These are phyloP conservation scores for Acanthurus lineatus DNA, from an alignment of 2,797 vertebrate species.

Conservation along the genomic window DNA sequence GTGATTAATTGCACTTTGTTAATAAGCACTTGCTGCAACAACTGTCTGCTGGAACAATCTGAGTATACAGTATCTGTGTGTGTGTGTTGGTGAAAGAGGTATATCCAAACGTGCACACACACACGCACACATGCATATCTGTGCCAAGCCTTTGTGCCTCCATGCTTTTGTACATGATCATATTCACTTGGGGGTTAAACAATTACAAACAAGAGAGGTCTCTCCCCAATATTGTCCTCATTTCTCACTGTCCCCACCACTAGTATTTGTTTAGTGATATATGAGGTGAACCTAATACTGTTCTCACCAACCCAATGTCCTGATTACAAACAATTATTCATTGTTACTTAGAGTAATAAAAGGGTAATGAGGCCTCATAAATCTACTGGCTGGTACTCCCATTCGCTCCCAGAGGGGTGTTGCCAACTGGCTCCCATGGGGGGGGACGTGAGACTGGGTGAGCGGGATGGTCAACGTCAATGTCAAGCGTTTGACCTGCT, in stretches of 20 bases:
- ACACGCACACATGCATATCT: background rate
- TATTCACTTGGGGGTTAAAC: slow-evolving; percentile 70
- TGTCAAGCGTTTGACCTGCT: slow-evolving; percentile 45
- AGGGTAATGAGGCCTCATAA: slow-evolving; percentile 82
- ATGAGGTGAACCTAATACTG: slow-evolving; percentile 79
- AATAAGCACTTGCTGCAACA: slow-evolving; percentile 69
- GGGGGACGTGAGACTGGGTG: slow-evolving; percentile 23
- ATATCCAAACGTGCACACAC: slow-evolving; percentile 10
- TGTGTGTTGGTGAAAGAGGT: background rate
- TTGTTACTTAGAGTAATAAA: slow-evolving; percentile 85
- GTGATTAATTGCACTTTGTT: slow-evolving; percentile 85
- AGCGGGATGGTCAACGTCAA: slow-evolving; percentile 40
- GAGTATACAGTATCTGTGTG: background rate
- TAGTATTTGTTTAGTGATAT: slow-evolving; percentile 79
- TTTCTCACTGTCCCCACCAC: slow-evolving; percentile 62
- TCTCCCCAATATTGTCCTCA: slow-evolving; percentile 55
- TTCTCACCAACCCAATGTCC: slow-evolving; percentile 81
- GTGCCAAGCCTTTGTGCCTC: slow-evolving; percentile 27
- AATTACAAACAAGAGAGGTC: slow-evolving; percentile 67
- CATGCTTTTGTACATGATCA: slow-evolving; percentile 26
- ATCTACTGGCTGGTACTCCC: slow-evolving; percentile 62
- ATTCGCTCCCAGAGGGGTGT: slow-evolving; percentile 50
- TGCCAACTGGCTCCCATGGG: slow-evolving; percentile 23
- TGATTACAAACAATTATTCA: slow-evolving; percentile 87
- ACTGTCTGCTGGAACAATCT: slow-evolving; percentile 35